Base-by-base conservation (phyloP, 2,113 vertebrate species). In the Oreocharis arfaki region DNA sequence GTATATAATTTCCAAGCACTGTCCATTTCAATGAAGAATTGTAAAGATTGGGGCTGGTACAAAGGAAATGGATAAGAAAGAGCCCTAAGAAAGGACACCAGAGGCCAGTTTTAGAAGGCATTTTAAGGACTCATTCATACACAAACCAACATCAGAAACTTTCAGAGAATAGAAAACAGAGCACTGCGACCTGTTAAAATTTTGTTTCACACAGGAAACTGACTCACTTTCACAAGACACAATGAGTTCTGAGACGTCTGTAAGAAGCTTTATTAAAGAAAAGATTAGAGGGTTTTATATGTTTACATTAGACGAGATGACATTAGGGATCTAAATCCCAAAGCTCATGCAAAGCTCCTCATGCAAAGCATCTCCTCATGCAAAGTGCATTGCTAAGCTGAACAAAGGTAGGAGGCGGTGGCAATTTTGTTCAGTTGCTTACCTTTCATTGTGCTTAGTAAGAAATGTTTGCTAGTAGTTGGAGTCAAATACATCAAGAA, bases 231-330 rank as follows among this genome's bases (percentile, higher is more conserved):
- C 83, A 81, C 28, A 84, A 90, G 88, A 78, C 75, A 85, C 74
- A 50, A 28, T 82, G 50, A 74, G 47, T 85, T 94, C 57, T 46
- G 79, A 83, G 88, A 92, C 13, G 19, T 86, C 94, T 93, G 53
- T 76, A 90, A 84, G 88, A 90, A 93, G 80, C 85, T 89, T 97
- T 95, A 93, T 93, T 92, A 90, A 91, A 86, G 79, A 84, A 85
- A 93, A 96, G 91, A 95, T 90, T 85, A 94, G 84, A 88, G 71
- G 61, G 90, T 92, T 95, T 94, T 87, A 94, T 84, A 75, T 90
- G 60, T 96, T 96, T 96, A 81, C 88, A 88, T 92, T 94, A 90
- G 76, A 75, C 27, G 37, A 90, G 83, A 77, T 3, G 44, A 95
- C 73, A 78, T 94, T 86, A 96, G 71, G 71, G 63, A 85, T 93